These are phyloP conservation scores for Coilia nasus DNA, from an alignment of 2,797 vertebrate species.

Conservation along the genomic window DNA sequence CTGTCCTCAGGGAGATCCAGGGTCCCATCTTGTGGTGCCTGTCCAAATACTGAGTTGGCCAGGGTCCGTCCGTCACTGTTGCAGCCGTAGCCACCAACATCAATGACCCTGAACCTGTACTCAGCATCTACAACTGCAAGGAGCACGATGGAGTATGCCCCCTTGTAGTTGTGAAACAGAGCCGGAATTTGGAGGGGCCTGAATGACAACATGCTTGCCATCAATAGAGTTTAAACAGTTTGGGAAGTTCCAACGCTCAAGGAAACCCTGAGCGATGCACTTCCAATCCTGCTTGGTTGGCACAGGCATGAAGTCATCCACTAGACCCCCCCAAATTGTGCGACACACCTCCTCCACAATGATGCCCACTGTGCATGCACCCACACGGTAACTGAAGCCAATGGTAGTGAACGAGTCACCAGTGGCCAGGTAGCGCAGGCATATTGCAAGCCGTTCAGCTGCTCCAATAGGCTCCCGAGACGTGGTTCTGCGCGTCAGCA, in stretches of 20 bases:
- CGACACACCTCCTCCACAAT: too few species aligned
- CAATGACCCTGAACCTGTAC: constrained; percentile 41
- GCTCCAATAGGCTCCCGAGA: too few species aligned
- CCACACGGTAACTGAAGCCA: too few species aligned
- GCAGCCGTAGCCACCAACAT: constrained; percentile 36
- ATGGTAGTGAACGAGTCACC: too few species aligned
- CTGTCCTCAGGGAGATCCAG: constrained; percentile 34
- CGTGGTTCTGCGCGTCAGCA: too few species aligned
- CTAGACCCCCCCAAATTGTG: background rate
- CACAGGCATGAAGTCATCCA: constrained; percentile 31
- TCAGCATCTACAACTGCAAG: constrained; percentile 40
- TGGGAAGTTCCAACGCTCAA: constrained; percentile 32
- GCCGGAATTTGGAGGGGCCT: constrained; percentile 36
- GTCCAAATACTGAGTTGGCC: constrained; percentile 14
- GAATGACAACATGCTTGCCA: constrained; percentile 37
- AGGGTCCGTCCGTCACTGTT: background rate
- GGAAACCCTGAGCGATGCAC: constrained; percentile 7
- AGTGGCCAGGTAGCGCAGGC: too few species aligned
- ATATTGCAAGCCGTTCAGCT: too few species aligned
- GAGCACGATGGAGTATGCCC: constrained; percentile 36
- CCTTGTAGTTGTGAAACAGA: constrained; percentile 36
- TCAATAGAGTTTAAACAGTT: constrained; percentile 28
- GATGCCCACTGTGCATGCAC: too few species aligned
- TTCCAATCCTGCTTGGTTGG: constrained; percentile 12
- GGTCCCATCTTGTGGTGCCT: constrained; percentile 4